phyloP scores from a whole-genome alignment of 2,113 vertebrate species.

The Cynopterus brachyotis region DNA sequence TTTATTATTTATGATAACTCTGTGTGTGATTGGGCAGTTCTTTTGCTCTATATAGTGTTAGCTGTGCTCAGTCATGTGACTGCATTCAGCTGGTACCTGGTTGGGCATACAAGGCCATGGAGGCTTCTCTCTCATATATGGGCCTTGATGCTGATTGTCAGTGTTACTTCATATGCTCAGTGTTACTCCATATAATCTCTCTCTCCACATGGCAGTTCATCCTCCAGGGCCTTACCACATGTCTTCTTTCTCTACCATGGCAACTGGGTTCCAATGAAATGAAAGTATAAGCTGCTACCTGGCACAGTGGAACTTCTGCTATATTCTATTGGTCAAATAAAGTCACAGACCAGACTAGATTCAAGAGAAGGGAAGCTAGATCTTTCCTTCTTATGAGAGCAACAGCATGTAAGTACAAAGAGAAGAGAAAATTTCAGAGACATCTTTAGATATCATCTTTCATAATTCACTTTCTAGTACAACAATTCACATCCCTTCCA shows the following conservation, averaged over 20 bases:
- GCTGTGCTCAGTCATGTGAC: neutral
- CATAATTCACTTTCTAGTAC: neutral
- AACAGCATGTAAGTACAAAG: neutral
- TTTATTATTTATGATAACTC: neutral
- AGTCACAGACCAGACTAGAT: neutral
- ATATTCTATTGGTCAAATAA: constrained; percentile 8
- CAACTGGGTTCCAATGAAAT: neutral
- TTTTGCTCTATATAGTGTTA: neutral
- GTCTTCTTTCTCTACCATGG: neutral
- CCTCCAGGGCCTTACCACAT: neutral
- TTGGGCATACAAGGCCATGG: neutral
- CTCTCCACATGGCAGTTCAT: neutral
- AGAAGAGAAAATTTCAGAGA: neutral
- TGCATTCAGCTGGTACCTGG: neutral
- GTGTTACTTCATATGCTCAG: neutral
- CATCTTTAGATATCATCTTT: neutral
- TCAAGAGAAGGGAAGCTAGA: neutral
- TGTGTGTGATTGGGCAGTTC: neutral
- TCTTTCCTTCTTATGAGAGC: neutral
- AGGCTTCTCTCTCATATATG: neutral
- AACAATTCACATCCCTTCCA: neutral
- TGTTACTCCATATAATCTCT: neutral
- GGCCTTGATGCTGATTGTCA: neutral
- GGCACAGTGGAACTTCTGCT: neutral
- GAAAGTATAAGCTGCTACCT: neutral